Conservation (phyloP, 2,797 vertebrate species). For the Sebastes trivittatus region DNA sequence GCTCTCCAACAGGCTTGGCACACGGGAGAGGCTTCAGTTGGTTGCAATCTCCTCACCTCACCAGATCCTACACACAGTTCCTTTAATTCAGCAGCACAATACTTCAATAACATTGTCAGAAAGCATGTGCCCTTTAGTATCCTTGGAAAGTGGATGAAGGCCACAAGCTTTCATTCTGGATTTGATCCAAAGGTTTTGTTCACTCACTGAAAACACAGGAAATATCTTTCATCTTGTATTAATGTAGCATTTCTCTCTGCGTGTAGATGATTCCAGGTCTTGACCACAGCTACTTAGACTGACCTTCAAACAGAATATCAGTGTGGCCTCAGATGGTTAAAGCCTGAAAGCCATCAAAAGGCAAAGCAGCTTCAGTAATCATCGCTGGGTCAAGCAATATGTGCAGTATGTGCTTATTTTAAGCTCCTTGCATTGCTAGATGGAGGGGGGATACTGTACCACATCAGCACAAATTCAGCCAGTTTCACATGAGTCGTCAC, state of each 20-base stretch:
- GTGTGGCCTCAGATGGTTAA: conserved; percentile 25
- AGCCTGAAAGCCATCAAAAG: conserved; percentile 30
- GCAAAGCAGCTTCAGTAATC: conserved; percentile 32
- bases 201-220: neutral
- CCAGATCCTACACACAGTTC: neutral
- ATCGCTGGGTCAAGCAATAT: conserved; percentile 21
- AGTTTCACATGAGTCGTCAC: conserved; percentile 4
- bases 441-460: neutral
- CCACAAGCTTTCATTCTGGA: neutral
- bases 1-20: too few relatives aligned
- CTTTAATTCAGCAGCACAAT: neutral
- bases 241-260: neutral
- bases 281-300: neutral
- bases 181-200: neutral
- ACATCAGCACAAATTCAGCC: conserved; percentile 36
- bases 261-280: neutral
- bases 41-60: too few relatives aligned
- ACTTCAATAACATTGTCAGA: neutral
- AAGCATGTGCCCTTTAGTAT: neutral
- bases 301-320: conserved; percentile 15
- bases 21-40: too few relatives aligned
- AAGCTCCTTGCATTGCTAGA: conserved; percentile 23
- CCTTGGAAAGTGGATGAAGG: neutral
- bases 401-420: conserved; percentile 33
- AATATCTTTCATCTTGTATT: neutral